Base-by-base conservation (phyloP, 2,888 invertebrate genomes). In the Linnaemya tessellans region DNA sequence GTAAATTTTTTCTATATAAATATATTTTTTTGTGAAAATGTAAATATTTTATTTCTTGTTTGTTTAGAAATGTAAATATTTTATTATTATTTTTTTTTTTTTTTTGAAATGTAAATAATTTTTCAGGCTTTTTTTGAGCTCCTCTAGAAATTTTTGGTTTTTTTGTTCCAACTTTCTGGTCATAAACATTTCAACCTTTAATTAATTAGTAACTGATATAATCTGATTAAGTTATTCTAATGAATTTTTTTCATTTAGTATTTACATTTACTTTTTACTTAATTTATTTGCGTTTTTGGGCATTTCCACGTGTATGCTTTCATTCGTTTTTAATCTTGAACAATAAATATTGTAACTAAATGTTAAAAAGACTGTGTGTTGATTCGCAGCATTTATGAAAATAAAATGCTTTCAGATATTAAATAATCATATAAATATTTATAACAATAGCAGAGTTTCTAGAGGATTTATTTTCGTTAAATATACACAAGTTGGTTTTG, bases 151-250 rank as follows among this genome's bases (percentile, higher is more conserved):
- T n/a, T 49, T n/a, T 46, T 22, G 49, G 2, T 20, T 25, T 2
- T 30, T 35, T 73, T 49, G 7, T 8, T 38, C 7, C 13, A 64
- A 20, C 43, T 65, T 75, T n/a, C 18, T 9, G 43, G 3, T 8
- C 38, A 38, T 68, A 25, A 10, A 20, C 30, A 58, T 22, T 60
- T 60, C 30, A 18, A 8, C 30, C 43, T 60, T 78, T 64, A 84
- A 79, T 79, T 84, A 68, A 79, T 84, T 84, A 68, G 62, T 35
- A 77, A 65, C 56, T 58, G 65, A 64, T 65, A 58, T 54, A 77
- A 78, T 75, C n/a, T 41, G 49, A 65, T 65, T 77, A 56, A 77
- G 73, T 73, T 65, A 64, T n/a, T 64, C 67, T 62, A 20, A 38
- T 51, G 30, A 18, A 41, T 41, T 13, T 64, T 58, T 35, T 49